Evolutionary conservation across 2,888 invertebrate genomes (phyloP).

Genomic region (Drosophila austrosaltans): DNA sequence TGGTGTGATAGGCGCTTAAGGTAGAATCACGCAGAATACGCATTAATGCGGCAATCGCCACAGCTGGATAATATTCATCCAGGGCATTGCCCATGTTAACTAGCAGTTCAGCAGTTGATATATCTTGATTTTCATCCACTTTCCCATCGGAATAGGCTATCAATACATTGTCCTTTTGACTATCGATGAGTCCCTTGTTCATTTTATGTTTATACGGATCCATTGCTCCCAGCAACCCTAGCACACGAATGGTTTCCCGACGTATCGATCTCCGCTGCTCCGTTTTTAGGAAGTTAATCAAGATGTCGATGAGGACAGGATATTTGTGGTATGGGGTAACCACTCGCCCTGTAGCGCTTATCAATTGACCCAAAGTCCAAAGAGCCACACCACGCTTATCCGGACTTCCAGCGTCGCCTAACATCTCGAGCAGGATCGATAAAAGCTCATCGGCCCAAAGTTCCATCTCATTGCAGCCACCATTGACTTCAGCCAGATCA

Average conservation of each 20-base stretch:
- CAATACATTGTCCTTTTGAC: conserved; percentile 91
- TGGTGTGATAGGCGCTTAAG: conserved; percentile 95
- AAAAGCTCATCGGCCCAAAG: conserved; percentile 95
- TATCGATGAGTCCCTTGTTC: conserved; percentile 94
- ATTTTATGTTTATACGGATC: conserved; percentile 99
- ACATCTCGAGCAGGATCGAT: conserved; percentile 94
- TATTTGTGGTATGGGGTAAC: conserved; percentile 97
- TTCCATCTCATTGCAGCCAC: conserved; percentile 93
- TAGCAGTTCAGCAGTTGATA: conserved; percentile 95
- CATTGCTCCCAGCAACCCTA: conserved; percentile 97
- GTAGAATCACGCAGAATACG: conserved; percentile 96
- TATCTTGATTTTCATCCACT: conserved; percentile 90
- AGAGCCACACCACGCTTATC: conserved; percentile 97
- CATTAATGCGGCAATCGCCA: conserved; percentile 98
- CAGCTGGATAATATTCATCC: conserved; percentile 99
- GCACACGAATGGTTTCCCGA: conserved; percentile 95
- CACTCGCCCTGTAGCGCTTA: conserved; percentile 98
- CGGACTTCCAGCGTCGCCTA: conserved; percentile 97
- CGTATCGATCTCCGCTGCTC: conserved; percentile 96
- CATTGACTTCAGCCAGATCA: conserved; percentile 96
- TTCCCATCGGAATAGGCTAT: conserved; percentile 92
- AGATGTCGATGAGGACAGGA: conserved; percentile 95
- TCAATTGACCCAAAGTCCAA: conserved; percentile 97
- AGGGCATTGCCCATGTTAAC: conserved; percentile 95
- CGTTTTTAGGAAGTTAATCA: conserved; percentile 97